Conservation (phyloP, 2,888 invertebrate genomes). For the Leucania comma region DNA sequence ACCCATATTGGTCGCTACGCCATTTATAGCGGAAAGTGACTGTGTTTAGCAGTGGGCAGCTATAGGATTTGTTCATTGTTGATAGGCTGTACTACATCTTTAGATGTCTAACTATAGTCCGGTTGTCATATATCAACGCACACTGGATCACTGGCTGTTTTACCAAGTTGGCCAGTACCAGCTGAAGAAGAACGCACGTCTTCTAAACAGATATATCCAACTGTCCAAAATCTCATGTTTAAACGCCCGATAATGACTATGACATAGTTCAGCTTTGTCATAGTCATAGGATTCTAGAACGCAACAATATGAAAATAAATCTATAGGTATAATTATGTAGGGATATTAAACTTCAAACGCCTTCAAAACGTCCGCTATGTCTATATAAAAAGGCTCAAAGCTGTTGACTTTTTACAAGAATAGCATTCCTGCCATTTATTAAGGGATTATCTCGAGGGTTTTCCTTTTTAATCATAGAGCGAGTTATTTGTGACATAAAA, state of each 20-base stretch:
- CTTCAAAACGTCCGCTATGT: not conserved
- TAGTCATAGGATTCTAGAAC: not conserved
- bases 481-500: not conserved
- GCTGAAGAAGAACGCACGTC: not conserved
- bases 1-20: not conserved
- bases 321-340: not conserved
- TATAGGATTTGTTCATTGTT: not conserved
- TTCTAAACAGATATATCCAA: not conserved
- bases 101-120: not conserved
- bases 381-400: conserved; percentile 1
- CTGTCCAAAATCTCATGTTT: not conserved
- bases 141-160: not conserved
- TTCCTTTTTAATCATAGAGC: not conserved
- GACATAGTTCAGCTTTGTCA: not conserved
- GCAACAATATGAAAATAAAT: not conserved
- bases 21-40: not conserved
- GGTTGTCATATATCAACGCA: not conserved
- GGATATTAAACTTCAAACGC: not conserved
- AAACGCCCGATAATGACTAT: not conserved
- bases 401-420: not conserved
- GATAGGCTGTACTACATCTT: not conserved
- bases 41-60: not conserved
- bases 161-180: not conserved
- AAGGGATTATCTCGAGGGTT: conserved; percentile 7
- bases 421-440: not conserved